Evolutionary conservation across 1,140 invertebrate species (phyloP), one percentile per base, ranked within the genome.

Genomic region (Atta texana): DNA sequence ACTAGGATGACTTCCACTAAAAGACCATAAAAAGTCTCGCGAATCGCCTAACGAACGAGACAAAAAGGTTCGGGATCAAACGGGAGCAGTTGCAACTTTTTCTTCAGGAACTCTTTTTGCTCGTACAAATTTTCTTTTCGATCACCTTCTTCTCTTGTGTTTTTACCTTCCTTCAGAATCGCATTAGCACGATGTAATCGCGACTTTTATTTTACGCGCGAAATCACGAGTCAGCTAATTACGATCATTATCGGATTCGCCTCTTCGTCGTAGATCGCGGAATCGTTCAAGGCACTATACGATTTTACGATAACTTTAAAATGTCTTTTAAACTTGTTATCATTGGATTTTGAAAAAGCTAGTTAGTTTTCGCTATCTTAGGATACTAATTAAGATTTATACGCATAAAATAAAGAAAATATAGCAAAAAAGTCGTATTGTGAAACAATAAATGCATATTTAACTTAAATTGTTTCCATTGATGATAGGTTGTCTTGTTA

Each of bases 21-120:
- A 69, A 61, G 72, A 14, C 81, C 87, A 69, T 57, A 87, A 91
- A 88, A 89, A 91, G 61, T 87, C 78, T 86, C 78, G 82, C 81
- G 84, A 90, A 91, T 80, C 68, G 84, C 53, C 76, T 71, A 85
- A 91, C 82, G 72, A 88, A 86, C 81, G 72, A 84, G 84, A 87
- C 66, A 80, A 90, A 88, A 91, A 88, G 74, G 55, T 63, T 57
- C 55, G 1, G 8, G 64, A 28, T 68, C 72, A 75, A 88, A 85
- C 68, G 76, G 72, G 86, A 80, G 72, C 59, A 63, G 81, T 72
- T 76, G 81, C 57, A 39, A 72, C 51, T 71, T 44, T 55, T 34
- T 16, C 61, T 63, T 44, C 59, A 53, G 66, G 18, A 57, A 49
- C 28, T 51, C 24, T 14, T 21, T 24, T 34, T 51, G 28, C 75